Evolutionary conservation across 2,888 invertebrate genomes (phyloP).

Genomic region (Schizaphis graminum): DNA sequence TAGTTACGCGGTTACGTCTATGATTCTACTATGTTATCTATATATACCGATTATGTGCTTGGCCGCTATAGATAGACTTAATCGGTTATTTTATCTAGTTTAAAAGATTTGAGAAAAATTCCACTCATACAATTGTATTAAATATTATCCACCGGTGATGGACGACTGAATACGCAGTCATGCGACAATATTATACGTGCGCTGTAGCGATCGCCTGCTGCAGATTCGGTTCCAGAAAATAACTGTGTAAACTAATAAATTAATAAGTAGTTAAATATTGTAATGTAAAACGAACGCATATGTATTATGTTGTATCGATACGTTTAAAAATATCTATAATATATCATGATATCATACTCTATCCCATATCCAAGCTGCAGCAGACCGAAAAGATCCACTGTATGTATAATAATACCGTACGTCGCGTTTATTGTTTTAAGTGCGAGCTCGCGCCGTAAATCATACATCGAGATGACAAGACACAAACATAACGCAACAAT

Average conservation of each 20-base stretch:
- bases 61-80: not conserved
- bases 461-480: slow-evolving; percentile 15
- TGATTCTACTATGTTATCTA: too few relatives aligned
- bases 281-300: not conserved
- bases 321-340: not conserved
- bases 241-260: not conserved
- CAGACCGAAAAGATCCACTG: not conserved
- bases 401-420: not conserved
- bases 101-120: not conserved
- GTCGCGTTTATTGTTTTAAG: slow-evolving; percentile 29
- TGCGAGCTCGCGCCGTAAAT: slow-evolving; percentile 1
- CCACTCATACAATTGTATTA: not conserved
- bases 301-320: not conserved
- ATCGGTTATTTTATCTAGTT: too few relatives aligned
- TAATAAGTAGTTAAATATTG: not conserved
- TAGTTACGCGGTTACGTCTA: too few relatives aligned
- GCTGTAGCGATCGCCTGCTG: not conserved
- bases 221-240: not conserved
- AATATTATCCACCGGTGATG: not conserved
- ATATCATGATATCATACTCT: not conserved
- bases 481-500: slow-evolving; percentile 17
- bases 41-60: not conserved
- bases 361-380: not conserved
- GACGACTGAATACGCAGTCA: not conserved
- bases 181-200: not conserved